Percentiles rank a stretch among this genome's conserved stretches.
phyloP scores from a whole-genome alignment of 2,113 vertebrate genomes.

The Pogona vitticeps region DNA sequence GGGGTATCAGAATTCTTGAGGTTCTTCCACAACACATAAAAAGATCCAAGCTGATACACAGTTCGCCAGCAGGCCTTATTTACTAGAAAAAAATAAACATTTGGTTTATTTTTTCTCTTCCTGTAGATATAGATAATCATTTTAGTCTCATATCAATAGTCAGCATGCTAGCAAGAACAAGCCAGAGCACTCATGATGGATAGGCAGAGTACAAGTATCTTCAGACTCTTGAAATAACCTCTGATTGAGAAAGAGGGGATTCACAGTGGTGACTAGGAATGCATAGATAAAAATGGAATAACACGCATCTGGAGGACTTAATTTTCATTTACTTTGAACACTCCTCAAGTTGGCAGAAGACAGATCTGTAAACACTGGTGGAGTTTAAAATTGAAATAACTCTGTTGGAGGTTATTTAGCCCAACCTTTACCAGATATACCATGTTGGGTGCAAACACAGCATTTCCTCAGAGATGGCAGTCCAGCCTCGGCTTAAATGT shows the following conservation, averaged over 20 bases:
- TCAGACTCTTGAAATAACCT: not conserved
- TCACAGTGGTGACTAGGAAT: not conserved
- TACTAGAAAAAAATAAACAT: not conserved
- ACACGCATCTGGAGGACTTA: not conserved
- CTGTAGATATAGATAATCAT: not conserved
- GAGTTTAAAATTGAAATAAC: not conserved
- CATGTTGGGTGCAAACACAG: not conserved
- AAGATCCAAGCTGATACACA: not conserved
- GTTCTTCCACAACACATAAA: slow-evolving; percentile 5
- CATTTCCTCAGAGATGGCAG: not conserved
- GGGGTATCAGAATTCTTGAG: slow-evolving; percentile 17
- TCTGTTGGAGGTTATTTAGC: not conserved
- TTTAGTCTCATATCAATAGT: not conserved
- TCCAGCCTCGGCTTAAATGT: not conserved
- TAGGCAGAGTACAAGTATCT: not conserved
- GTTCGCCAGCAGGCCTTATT: not conserved
- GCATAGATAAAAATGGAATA: not conserved
- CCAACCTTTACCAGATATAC: not conserved
- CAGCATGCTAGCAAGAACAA: not conserved
- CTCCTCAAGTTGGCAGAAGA: slow-evolving; percentile 1
- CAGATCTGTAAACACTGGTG: too few species aligned
- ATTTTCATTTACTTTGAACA: not conserved
- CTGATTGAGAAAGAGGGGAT: not conserved
- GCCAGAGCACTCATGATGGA: not conserved
- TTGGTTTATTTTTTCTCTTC: not conserved